Evolutionary conservation across 2,797 vertebrate genomes (phyloP).

Genomic region (Lophotriccus pileatus): DNA sequence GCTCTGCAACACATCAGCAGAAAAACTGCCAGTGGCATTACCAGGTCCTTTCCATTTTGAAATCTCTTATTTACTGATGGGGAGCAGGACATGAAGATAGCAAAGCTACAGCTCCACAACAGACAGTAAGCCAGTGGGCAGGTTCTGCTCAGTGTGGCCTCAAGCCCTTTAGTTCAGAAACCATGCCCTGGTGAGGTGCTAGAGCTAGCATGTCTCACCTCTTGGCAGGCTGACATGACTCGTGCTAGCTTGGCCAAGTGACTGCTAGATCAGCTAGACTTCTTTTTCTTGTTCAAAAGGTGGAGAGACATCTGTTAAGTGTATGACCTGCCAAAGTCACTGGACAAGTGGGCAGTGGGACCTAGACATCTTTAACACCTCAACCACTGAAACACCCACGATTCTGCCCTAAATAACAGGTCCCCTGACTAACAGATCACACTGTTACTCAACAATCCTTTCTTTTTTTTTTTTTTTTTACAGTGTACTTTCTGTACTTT

Average conservation of each 20-base stretch:
- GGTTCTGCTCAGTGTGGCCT: background rate
- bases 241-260: background rate
- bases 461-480: background rate
- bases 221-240: background rate
- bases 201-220: background rate
- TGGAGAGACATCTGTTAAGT: background rate
- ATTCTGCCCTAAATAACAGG: background rate
- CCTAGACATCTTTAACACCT: background rate
- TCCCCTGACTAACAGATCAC: background rate
- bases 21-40: background rate
- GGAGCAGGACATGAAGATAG: background rate
- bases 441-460: background rate
- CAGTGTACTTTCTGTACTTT: background rate
- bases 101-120: background rate
- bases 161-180: background rate
- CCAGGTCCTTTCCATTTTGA: background rate
- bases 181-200: background rate
- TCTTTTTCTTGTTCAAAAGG: background rate
- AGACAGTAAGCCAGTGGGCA: fast-evolving
- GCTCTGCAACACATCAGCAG: background rate
- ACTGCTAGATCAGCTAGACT: background rate
- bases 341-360: background rate
- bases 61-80: background rate
- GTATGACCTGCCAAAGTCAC: background rate
- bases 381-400: background rate